phyloP scores from a whole-genome alignment of 2,113 vertebrate genomes.

The Centropristis striata region DNA sequence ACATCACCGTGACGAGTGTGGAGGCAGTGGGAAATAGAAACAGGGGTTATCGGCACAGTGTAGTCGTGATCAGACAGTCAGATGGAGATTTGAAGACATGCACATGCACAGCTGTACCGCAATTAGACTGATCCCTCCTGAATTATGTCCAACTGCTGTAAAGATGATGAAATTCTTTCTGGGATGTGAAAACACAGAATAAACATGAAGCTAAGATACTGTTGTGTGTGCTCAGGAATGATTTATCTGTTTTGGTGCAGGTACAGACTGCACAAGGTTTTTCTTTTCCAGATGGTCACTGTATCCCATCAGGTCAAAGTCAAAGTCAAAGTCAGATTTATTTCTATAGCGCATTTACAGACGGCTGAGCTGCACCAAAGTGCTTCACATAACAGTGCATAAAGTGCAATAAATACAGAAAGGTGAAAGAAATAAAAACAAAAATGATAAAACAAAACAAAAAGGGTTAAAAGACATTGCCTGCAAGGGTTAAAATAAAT shows the following conservation, averaged over 20 bases:
- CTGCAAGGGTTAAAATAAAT: too few relatives aligned
- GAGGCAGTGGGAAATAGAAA: slow-evolving; percentile 1
- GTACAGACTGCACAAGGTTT: background rate
- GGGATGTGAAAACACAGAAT: background rate
- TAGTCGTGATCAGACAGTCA: background rate
- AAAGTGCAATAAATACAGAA: too few relatives aligned
- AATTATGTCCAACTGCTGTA: background rate
- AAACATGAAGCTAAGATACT: background rate
- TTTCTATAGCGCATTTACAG: too few relatives aligned
- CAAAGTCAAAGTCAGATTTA: too few relatives aligned
- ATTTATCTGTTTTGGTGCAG: background rate
- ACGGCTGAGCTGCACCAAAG: too few relatives aligned
- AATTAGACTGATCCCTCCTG: background rate
- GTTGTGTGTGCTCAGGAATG: too few relatives aligned
- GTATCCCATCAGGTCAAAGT: too few relatives aligned
- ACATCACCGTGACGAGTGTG: background rate
- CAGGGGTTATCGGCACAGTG: background rate
- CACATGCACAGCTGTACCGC: background rate
- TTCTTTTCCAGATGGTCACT: background rate
- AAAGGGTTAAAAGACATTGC: too few relatives aligned
- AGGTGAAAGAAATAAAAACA: too few relatives aligned
- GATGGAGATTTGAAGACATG: background rate
- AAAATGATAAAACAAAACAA: too few relatives aligned
- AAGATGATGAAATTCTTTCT: background rate
- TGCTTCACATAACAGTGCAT: too few relatives aligned